Evolutionary conservation across 2,113 vertebrate species (phyloP).

Genomic region (Ciconia boyciana): DNA sequence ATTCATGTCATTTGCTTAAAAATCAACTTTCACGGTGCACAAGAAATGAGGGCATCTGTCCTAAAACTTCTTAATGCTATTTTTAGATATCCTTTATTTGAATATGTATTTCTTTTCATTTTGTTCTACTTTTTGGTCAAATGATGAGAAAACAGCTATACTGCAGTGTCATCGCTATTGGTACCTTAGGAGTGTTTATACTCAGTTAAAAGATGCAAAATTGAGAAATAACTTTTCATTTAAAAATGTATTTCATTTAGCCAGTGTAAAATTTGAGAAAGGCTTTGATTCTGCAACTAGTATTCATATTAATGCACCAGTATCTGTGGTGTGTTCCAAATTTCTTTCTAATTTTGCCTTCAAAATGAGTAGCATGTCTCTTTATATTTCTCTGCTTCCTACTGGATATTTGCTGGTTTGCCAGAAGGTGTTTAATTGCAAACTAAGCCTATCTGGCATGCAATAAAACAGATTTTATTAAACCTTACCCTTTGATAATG

Average conservation of each 20-base stretch:
- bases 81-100: not conserved
- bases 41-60: not conserved
- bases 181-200: not conserved
- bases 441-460: not conserved
- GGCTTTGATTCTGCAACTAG: not conserved
- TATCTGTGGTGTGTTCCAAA: not conserved
- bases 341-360: not conserved
- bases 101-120: not conserved
- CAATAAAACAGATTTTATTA: not conserved
- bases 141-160: not conserved
- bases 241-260: not conserved
- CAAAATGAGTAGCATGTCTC: not conserved
- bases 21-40: not conserved
- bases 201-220: not conserved
- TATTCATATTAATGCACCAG: not conserved
- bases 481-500: not conserved
- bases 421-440: slow-evolving; percentile 24
- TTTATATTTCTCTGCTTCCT: not conserved
- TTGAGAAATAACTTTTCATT: not conserved
- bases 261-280: not conserved
- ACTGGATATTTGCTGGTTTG: not conserved
- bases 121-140: not conserved
- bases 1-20: not conserved
- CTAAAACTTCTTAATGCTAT: not conserved
- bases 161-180: not conserved